These are phyloP conservation scores for Arctia plantaginis DNA, from an alignment of 2,888 invertebrate genomes.

Conservation along the genomic window DNA sequence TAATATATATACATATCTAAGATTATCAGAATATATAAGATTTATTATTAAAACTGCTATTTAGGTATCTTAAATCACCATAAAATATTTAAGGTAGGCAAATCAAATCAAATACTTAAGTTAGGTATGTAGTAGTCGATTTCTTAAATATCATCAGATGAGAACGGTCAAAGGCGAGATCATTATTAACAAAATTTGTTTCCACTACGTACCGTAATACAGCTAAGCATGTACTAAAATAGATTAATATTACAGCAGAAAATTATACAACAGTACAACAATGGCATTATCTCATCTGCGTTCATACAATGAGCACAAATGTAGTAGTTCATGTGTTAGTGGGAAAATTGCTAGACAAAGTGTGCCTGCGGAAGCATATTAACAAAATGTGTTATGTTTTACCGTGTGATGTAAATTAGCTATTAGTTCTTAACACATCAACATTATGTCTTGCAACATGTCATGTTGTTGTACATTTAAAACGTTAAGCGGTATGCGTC, in stretches of 20 bases:
- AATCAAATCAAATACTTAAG: too few species aligned
- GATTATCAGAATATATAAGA: too few species aligned
- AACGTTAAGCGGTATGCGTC: constrained; percentile 36
- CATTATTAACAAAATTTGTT: constrained; percentile 1
- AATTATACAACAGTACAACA: constrained; percentile 47
- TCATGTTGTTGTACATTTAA: constrained; percentile 36
- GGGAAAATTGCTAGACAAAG: constrained; percentile 29
- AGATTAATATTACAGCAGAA: constrained; percentile 36
- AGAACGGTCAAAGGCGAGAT: constrained; percentile 5
- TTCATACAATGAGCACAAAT: constrained; percentile 25
- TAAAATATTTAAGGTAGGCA: neutral
- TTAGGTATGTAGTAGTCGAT: neutral
- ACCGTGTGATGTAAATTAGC: constrained; percentile 20
- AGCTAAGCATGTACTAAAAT: constrained; percentile 27
- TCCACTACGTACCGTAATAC: constrained; percentile 19
- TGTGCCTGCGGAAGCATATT: constrained; percentile 16
- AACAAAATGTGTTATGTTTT: constrained; percentile 12
- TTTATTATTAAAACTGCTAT: too few species aligned
- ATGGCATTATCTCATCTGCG: constrained; percentile 44
- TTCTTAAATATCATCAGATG: neutral
- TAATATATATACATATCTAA: too few species aligned
- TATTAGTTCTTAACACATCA: constrained; percentile 13
- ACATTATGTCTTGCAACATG: constrained; percentile 33
- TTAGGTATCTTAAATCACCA: neutral
- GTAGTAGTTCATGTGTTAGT: constrained; percentile 25